Conservation (phyloP, 2,113 vertebrate genomes). For the Campylomormyrus tamandua region DNA sequence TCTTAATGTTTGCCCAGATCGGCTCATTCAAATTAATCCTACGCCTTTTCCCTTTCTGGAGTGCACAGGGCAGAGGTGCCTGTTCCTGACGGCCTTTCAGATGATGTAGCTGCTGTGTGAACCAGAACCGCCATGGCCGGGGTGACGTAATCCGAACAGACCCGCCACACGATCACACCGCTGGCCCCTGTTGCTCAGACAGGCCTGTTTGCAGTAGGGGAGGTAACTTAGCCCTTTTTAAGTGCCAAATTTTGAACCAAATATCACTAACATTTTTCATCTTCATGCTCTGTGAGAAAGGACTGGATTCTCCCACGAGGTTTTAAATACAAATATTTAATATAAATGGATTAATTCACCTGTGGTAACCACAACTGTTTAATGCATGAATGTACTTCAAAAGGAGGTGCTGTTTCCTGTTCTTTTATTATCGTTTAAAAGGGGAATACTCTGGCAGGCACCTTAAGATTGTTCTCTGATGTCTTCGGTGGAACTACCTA, state of each 20-base stretch:
- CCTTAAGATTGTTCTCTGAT: not conserved
- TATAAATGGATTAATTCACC: not conserved
- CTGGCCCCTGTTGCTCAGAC: not conserved
- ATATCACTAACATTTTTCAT: not conserved
- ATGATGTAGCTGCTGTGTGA: constrained; percentile 3
- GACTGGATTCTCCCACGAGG: not conserved
- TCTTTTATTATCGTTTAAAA: not conserved
- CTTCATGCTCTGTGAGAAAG: not conserved
- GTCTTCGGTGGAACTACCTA: not conserved
- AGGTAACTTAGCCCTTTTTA: not conserved
- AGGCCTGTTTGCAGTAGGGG: not conserved
- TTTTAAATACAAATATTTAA: not conserved
- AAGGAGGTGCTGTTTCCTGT: not conserved
- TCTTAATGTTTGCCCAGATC: not conserved
- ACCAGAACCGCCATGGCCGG: not conserved
- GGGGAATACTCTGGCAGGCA: not conserved
- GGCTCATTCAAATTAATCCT: not conserved
- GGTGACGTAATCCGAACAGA: constrained; percentile 14
- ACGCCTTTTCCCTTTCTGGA: not conserved
- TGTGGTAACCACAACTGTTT: not conserved
- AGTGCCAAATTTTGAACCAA: not conserved
- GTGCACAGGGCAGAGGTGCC: not conserved
- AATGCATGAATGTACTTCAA: not conserved
- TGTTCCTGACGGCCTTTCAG: not conserved
- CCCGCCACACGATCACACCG: not conserved